Conservation (phyloP, 2,113 vertebrate genomes). For the Trematocara unimaculatum region DNA sequence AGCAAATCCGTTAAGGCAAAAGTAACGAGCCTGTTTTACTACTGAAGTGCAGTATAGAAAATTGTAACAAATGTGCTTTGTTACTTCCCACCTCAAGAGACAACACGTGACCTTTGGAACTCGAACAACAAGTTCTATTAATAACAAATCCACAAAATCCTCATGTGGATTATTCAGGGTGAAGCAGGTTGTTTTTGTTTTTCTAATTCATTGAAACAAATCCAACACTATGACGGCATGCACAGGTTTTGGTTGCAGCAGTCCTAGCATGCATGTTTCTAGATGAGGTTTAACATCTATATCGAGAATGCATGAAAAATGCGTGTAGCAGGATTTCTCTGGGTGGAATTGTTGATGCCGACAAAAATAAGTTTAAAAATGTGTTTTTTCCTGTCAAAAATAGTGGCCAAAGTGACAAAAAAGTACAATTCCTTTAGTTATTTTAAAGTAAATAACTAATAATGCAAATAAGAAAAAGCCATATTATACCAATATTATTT, state of each 20-base stretch:
- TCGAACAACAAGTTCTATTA: background rate
- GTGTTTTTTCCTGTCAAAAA: background rate
- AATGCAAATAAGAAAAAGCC: background rate
- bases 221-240: background rate
- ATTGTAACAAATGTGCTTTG: background rate
- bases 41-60: background rate
- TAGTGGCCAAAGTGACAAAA: background rate
- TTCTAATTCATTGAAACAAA: background rate
- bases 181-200: background rate
- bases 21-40: background rate
- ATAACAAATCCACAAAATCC: background rate
- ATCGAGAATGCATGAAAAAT: background rate
- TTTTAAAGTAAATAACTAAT: background rate
- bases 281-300: background rate
- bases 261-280: background rate
- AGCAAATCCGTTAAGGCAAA: background rate
- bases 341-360: background rate
- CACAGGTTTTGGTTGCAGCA: background rate
- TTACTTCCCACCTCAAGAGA: background rate
- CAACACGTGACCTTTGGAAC: background rate
- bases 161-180: background rate
- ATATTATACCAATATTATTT: background rate
- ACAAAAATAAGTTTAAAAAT: background rate
- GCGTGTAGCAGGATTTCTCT: background rate
- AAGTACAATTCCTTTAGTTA: background rate